Percentiles rank a stretch among this genome's conserved stretches.
Evolutionary conservation across 1,140 invertebrate genomes (phyloP).

Genomic region (Eueides isabella): DNA sequence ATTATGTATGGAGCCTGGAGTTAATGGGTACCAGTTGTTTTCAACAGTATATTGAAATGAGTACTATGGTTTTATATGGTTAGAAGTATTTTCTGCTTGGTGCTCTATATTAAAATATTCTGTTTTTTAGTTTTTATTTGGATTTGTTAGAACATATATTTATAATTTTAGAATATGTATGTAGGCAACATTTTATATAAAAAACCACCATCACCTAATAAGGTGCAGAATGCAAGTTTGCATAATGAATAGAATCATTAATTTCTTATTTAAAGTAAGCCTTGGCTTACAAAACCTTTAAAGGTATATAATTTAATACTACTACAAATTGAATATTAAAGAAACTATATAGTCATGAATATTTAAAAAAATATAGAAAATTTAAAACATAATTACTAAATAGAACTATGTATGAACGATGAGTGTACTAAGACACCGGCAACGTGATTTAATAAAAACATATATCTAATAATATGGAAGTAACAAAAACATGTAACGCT

Average conservation of each 20-base stretch:
- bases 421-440: too few relatives aligned
- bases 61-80: too few relatives aligned
- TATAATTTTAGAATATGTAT: background rate
- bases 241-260: background rate
- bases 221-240: background rate
- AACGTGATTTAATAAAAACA: too few relatives aligned
- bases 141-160: background rate
- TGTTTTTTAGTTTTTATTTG: background rate
- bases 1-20: constrained; percentile 97
- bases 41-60: too few relatives aligned
- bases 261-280: background rate
- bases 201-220: background rate
- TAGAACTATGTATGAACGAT: too few relatives aligned
- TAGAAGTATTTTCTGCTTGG: too few relatives aligned
- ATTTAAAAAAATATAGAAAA: too few relatives aligned
- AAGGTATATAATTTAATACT: background rate
- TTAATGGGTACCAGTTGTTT: too few relatives aligned
- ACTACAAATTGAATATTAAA: too few relatives aligned
- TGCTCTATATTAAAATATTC: background rate
- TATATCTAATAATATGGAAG: background rate
- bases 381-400: too few relatives aligned
- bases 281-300: background rate
- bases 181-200: background rate
- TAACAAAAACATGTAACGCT: background rate
- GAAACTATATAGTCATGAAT: too few relatives aligned